Conservation (phyloP, 1,140 invertebrate genomes). For the Pentalonia nigronervosa region DNA sequence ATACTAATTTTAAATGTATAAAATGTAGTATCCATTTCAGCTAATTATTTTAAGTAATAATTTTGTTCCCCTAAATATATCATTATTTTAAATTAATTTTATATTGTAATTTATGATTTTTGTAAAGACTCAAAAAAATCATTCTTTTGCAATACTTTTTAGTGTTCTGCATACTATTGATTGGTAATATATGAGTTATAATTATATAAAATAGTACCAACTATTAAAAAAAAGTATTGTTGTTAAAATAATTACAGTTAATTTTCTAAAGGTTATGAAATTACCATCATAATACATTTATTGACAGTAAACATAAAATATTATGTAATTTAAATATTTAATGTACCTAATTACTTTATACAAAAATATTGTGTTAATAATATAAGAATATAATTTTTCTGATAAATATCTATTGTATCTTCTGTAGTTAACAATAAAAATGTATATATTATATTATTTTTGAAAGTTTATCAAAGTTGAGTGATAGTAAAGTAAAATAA, state of each 20-base stretch:
- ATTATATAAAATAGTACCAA: background rate
- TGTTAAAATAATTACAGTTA: background rate
- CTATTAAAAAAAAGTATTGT: background rate
- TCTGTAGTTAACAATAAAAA: background rate
- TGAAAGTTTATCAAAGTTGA: background rate
- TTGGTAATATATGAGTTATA: background rate
- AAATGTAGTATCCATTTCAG: conserved; percentile 23
- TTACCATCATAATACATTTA: background rate
- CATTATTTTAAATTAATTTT: conserved; percentile 41
- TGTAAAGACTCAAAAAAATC: background rate
- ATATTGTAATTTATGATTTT: conserved; percentile 26
- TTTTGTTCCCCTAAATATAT: conserved; percentile 14
- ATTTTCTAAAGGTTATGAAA: background rate
- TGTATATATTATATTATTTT: conserved; percentile 12
- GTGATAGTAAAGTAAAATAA: background rate
- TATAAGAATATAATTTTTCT: conserved; percentile 5
- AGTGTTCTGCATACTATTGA: background rate
- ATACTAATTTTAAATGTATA: conserved; percentile 24
- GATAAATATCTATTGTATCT: background rate
- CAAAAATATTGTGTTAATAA: background rate
- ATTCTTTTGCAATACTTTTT: background rate
- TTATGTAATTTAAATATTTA: background rate
- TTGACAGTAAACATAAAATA: background rate
- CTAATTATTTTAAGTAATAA: conserved; percentile 30
- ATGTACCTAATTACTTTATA: background rate